Percentiles rank a stretch among this genome's conserved stretches.
phyloP scores from a whole-genome alignment of 2,888 invertebrate species.

The Ecdyonurus torrentis region DNA sequence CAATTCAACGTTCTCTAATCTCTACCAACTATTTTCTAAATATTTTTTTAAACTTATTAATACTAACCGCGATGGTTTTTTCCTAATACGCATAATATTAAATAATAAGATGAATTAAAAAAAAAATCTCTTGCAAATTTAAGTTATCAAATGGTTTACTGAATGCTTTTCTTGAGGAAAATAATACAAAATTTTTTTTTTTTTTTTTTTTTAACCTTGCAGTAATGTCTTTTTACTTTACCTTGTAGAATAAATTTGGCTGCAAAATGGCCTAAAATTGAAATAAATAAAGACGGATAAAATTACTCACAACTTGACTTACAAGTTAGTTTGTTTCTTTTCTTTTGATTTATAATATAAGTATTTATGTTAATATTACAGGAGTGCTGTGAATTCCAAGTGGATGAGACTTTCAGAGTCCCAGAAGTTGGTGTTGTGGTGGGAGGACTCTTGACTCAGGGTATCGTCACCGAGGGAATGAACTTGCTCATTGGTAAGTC shows the following conservation, averaged over 20 bases:
- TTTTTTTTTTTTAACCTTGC: background rate
- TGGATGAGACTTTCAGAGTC: constrained; percentile 84
- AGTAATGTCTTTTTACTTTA: too few relatives aligned
- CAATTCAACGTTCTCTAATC: too few relatives aligned
- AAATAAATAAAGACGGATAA: too few relatives aligned
- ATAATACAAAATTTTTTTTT: background rate
- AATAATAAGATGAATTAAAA: too few relatives aligned
- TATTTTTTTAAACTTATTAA: too few relatives aligned
- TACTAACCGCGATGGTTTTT: too few relatives aligned
- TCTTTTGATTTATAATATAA: background rate
- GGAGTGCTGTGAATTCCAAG: constrained; percentile 72
- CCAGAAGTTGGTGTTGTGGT: constrained; percentile 69
- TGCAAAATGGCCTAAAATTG: too few relatives aligned
- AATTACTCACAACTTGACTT: background rate
- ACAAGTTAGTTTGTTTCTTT: background rate
- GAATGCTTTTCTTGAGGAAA: background rate
- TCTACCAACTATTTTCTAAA: too few relatives aligned
- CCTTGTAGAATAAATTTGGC: too few relatives aligned
- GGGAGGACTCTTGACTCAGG: constrained; percentile 70
- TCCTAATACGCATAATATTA: too few relatives aligned
- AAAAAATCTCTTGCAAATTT: too few relatives aligned
- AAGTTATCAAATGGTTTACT: too few relatives aligned
- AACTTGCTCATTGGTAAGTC: constrained; percentile 50
- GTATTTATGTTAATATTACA: constrained; percentile 24
- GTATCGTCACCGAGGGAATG: constrained; percentile 73